A percentile compares a stretch with the other conserved stretches of the same genome.
phyloP scores from a whole-genome alignment of 1,140 invertebrate genomes.

The Ditylenchus dipsaci region DNA sequence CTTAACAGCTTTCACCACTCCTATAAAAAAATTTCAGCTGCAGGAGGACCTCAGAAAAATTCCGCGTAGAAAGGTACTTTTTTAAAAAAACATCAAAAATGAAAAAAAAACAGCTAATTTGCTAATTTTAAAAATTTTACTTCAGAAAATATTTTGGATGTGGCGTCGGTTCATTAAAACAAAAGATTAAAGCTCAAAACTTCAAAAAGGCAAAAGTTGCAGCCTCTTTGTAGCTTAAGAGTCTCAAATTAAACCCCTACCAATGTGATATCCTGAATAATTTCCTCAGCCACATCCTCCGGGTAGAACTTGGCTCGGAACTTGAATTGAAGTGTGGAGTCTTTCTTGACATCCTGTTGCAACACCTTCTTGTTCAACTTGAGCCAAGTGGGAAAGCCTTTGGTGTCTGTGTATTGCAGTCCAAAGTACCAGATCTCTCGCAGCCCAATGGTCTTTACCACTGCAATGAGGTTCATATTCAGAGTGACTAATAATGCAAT shows the following conservation, averaged over 20 bases:
- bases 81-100: no score
- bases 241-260: constrained; percentile 7
- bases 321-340: constrained; percentile 93
- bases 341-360: constrained; percentile 91
- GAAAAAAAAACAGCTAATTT: no score
- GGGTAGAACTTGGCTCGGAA: constrained; percentile 99
- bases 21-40: no score
- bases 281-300: constrained; percentile 63
- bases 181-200: background rate
- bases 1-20: no score
- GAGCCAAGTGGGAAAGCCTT: constrained; percentile 95
- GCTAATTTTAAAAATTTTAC: no score
- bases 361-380: constrained; percentile 79
- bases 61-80: no score
- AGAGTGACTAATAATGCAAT: constrained; percentile 67
- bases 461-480: constrained; percentile 87
- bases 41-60: no score
- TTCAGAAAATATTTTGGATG: no score
- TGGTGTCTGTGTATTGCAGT: constrained; percentile 94
- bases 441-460: constrained; percentile 96
- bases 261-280: constrained; percentile 31
- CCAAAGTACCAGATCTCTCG: constrained; percentile 99
- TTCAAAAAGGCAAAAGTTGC: background rate
- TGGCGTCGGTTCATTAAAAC: no score
- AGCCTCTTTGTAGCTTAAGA: background rate